Evolutionary conservation across 2,888 invertebrate genomes (phyloP).

Genomic region (Tryphoninae sp.): DNA sequence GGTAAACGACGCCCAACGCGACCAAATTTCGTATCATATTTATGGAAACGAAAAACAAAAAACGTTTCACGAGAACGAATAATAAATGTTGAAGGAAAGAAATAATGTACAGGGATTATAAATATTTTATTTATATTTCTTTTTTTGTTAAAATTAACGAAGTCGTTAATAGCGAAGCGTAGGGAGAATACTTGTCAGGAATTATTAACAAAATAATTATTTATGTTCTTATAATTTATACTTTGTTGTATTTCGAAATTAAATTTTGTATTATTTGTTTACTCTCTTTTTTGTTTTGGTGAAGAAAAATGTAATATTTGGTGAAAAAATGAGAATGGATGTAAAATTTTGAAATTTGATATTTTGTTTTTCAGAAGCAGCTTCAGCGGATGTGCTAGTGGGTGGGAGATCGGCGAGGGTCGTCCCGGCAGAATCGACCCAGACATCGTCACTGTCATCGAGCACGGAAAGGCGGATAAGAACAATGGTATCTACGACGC

Average conservation of each 20-base stretch:
- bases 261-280: too few relatives aligned
- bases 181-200: too few relatives aligned
- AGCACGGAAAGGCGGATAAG: conserved; percentile 65
- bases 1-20: conserved; percentile 14
- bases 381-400: conserved; percentile 73
- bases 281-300: neutral
- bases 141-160: too few relatives aligned
- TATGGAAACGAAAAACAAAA: neutral
- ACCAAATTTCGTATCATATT: conserved; percentile 19
- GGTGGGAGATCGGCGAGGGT: conserved; percentile 73
- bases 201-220: neutral
- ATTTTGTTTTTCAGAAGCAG: conserved; percentile 69
- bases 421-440: conserved; percentile 68
- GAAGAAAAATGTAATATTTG: neutral
- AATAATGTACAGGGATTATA: too few relatives aligned
- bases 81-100: neutral
- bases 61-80: neutral
- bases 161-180: too few relatives aligned
- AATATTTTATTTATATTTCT: too few relatives aligned
- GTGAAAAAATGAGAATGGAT: neutral
- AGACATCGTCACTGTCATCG: conserved; percentile 65
- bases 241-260: too few relatives aligned
- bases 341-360: neutral
- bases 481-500: conserved; percentile 79
- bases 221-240: conserved; percentile 24